Percentiles rank a stretch among this genome's conserved stretches.
phyloP scores from a whole-genome alignment of 2,113 vertebrate genomes.

The Percopsis transmontana region DNA sequence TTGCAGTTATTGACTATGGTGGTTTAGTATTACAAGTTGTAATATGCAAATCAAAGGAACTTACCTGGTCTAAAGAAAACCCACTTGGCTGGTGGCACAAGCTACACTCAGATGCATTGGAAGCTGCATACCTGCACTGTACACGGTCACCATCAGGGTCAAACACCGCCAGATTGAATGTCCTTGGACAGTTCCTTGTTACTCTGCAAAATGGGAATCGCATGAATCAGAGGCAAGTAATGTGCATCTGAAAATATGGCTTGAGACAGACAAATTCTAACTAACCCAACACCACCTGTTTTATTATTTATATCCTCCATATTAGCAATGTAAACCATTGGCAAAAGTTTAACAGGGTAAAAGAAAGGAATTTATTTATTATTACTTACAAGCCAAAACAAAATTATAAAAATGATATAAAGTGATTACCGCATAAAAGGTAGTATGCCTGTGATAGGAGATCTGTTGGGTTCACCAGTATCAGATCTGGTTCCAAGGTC shows the following conservation, averaged over 20 bases:
- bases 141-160: slow-evolving; percentile 65
- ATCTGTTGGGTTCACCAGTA: slow-evolving; percentile 48
- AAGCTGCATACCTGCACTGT: slow-evolving; percentile 44
- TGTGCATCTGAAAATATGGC: not conserved
- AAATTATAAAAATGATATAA: not conserved
- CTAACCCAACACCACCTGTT: no score
- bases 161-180: slow-evolving; percentile 35
- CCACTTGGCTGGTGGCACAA: not conserved
- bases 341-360: no score
- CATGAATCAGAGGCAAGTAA: not conserved
- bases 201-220: slow-evolving; percentile 33
- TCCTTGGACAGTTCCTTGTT: slow-evolving; percentile 57
- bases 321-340: no score
- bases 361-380: no score
- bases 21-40: no score
- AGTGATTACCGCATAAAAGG: slow-evolving; percentile 52
- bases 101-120: not conserved
- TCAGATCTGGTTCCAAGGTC: slow-evolving; percentile 67
- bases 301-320: no score
- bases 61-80: slow-evolving; percentile 46
- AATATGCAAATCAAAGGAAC: no score
- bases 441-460: slow-evolving; percentile 42
- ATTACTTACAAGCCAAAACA: no score
- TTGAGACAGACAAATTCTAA: no score
- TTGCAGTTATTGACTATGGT: no score